phyloP scores from a whole-genome alignment of 2,113 vertebrate species.

The Hypocryptadius cinnamomeus region DNA sequence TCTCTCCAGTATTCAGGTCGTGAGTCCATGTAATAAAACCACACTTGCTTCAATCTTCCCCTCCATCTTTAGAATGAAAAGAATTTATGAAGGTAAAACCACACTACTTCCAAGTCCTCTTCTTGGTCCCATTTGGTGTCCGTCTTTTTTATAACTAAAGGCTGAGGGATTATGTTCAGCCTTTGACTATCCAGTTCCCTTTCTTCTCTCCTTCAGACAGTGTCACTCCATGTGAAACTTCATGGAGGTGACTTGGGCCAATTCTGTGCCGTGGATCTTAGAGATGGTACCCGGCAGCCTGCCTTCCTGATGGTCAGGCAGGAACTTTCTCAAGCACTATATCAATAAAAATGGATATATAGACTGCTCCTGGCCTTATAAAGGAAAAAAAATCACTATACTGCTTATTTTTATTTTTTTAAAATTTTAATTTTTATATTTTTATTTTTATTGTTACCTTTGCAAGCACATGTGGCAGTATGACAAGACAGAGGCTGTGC shows the following conservation, averaged over 20 bases:
- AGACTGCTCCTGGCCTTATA: neutral
- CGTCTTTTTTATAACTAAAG: neutral
- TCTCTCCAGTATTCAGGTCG: neutral
- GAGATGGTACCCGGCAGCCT: neutral
- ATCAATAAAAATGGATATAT: neutral
- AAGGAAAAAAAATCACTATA: too few relatives aligned
- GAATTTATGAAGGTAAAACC: neutral
- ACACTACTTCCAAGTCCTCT: neutral
- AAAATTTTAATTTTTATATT: too few relatives aligned
- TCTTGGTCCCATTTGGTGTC: neutral
- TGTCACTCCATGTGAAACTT: accelerated
- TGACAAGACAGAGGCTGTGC: neutral
- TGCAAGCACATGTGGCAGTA: accelerated
- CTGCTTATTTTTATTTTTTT: neutral
- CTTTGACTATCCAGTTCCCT: neutral
- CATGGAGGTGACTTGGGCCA: neutral
- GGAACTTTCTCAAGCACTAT: neutral
- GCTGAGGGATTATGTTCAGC: neutral
- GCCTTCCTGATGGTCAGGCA: neutral
- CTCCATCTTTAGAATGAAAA: neutral
- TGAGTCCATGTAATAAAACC: neutral
- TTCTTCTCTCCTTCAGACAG: neutral
- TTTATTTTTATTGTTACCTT: neutral
- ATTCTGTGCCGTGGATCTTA: neutral
- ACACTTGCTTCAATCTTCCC: neutral